Evolutionary conservation across 92 coral and sea anemone species (phyloP).

Genomic region (Chrysogorgia sp.): DNA sequence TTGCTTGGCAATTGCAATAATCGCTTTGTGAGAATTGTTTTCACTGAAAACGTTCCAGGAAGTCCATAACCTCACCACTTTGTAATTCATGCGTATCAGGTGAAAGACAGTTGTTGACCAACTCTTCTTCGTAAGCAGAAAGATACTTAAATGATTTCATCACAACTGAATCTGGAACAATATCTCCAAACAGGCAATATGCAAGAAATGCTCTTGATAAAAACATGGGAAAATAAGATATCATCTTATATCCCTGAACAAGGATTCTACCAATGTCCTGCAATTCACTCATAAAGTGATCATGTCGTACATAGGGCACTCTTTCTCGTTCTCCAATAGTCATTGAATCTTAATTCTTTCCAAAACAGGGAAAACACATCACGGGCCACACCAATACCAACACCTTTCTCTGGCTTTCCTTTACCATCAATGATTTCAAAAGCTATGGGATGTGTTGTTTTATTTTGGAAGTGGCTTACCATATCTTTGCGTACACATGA

Average conservation of each 20-base stretch:
- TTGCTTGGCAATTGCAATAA: conserved; percentile 34
- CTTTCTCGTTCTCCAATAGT: conserved; percentile 61
- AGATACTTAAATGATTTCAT: conserved; percentile 42
- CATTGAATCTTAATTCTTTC: conserved; percentile 59
- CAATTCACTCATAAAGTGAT: conserved; percentile 46
- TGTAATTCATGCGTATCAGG: conserved; percentile 23
- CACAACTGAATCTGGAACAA: conserved; percentile 23
- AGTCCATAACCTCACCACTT: conserved; percentile 24
- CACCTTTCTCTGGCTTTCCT: conserved; percentile 37
- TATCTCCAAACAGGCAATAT: conserved; percentile 49
- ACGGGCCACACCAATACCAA: conserved; percentile 36
- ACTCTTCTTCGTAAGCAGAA: conserved; percentile 37
- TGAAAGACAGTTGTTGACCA: conserved; percentile 11
- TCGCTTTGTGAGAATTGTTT: neutral
- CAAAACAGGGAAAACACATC: conserved; percentile 60
- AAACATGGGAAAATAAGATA: conserved; percentile 43
- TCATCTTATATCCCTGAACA: conserved; percentile 46
- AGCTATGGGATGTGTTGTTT: neutral
- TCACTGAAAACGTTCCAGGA: conserved; percentile 27
- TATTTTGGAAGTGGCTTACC: conserved; percentile 16
- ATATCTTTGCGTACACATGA: conserved; percentile 7
- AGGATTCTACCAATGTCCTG: conserved; percentile 44
- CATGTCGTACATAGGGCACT: conserved; percentile 43
- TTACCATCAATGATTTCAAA: conserved; percentile 52
- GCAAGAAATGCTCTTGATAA: conserved; percentile 50